Evolutionary conservation across 2,888 invertebrate genomes (phyloP), one percentile per base, ranked within the genome.

Genomic region (Caenorhabditis drosophilae): DNA sequence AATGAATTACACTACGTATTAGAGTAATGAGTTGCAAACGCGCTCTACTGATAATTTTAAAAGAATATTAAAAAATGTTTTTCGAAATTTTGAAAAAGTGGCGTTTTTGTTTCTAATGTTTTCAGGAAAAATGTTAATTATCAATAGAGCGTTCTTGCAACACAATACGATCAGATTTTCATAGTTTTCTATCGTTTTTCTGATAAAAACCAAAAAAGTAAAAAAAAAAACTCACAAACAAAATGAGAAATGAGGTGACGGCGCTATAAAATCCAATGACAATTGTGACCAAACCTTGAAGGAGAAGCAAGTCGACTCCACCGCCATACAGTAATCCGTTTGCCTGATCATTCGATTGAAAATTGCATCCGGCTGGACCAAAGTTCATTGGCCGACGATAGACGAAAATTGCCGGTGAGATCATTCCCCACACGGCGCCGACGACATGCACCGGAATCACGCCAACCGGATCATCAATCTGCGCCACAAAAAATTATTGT

Each of bases 401-500:
- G 4, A 75, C 70, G 45, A 79, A 79, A 12, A 80, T 69, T 3
- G 76, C 79, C 1, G 77, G 79, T 52, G 75, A 67, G 15, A 80
- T 55, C 79, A 80, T 80, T 56, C 79, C 80, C 80, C 80, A 80
- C 7, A 67, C 66, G 4, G 80, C 73, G 18, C 73, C 80, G 35
- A 80, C 64, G 0, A 80, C 79, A 54, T 80, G 80, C 1, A 80
- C 80, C 4, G 80, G 80, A 36, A 80, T 62, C 3, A 80, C 74
- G 16, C 80, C 80, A 16, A 78, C 78, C 6, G 80, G 80, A 45
- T 80, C 80, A 47, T 80, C 80, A 27, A 80, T 76, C 73, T 73
- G 31, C n/a, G n/a, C n/a, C n/a, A n/a, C n/a, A n/a, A n/a, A n/a
- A n/a, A n/a, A n/a, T n/a, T n/a, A n/a, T n/a, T n/a, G n/a, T n/a